These are phyloP conservation scores for Neria commutata DNA, from an alignment of 2,888 invertebrate species.

Conservation along the genomic window DNA sequence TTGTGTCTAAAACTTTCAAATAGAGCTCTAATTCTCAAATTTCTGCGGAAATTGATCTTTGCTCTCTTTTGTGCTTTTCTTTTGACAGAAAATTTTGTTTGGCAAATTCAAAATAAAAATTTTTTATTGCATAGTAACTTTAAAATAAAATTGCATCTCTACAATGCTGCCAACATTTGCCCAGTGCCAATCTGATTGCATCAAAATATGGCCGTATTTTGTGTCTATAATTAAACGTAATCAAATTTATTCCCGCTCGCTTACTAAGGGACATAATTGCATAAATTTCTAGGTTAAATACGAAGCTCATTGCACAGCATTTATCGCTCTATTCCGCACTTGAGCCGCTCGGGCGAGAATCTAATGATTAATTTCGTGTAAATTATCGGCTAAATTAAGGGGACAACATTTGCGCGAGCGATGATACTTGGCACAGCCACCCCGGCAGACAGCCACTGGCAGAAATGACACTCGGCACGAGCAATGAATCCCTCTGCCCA, in stretches of 20 bases:
- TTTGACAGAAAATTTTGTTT: too few relatives aligned
- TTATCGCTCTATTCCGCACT: conserved; percentile 8
- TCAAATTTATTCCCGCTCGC: conserved; percentile 13
- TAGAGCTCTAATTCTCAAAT: too few relatives aligned
- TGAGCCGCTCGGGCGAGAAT: conserved; percentile 16
- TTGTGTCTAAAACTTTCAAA: too few relatives aligned
- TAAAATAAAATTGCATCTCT: too few relatives aligned
- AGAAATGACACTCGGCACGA: too few relatives aligned
- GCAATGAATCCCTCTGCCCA: background rate
- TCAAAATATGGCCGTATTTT: too few relatives aligned
- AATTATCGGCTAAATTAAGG: conserved; percentile 36
- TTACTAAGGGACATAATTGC: conserved; percentile 16
- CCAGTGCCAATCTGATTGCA: too few relatives aligned
- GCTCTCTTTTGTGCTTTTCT: too few relatives aligned
- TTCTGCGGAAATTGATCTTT: too few relatives aligned
- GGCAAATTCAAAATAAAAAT: too few relatives aligned
- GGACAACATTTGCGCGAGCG: conserved; percentile 2
- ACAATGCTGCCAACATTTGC: too few relatives aligned
- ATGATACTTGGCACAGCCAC: background rate
- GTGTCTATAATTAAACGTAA: conserved; percentile 9
- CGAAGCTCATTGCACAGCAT: conserved; percentile 6
- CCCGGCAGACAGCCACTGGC: background rate
- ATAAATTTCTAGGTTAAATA: conserved; percentile 26
- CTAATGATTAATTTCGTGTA: conserved; percentile 46
- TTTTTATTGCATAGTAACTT: too few relatives aligned